Percentiles rank a stretch among this genome's conserved stretches.
Conservation (phyloP, 1,140 invertebrate species). For the Papilio glaucus region DNA sequence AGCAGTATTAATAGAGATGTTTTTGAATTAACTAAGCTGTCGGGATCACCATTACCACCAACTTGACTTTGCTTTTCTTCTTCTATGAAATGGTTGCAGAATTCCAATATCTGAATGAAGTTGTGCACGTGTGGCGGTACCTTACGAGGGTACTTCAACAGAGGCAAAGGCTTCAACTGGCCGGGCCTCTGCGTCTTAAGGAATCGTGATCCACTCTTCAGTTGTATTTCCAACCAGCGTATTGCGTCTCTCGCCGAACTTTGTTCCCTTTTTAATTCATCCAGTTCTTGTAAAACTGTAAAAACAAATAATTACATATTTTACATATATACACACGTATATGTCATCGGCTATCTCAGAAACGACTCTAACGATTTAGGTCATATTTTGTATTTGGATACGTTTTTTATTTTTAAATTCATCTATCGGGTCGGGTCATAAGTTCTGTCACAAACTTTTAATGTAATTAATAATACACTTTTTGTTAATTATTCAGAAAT, state of each 20-base stretch:
- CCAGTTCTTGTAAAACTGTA: conserved; percentile 93
- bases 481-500: too few relatives aligned
- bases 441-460: too few relatives aligned
- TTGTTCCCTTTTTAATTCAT: conserved; percentile 92
- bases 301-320: conserved; percentile 61
- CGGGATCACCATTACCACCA: conserved; percentile 69
- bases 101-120: conserved; percentile 80
- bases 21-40: conserved; percentile 61
- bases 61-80: conserved; percentile 67
- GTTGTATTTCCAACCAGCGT: conserved; percentile 94
- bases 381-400: too few relatives aligned
- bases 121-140: conserved; percentile 72
- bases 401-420: too few relatives aligned
- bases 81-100: conserved; percentile 77
- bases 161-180: conserved; percentile 88
- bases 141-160: conserved; percentile 89
- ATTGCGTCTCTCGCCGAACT: conserved; percentile 93
- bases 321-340: too few relatives aligned
- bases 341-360: too few relatives aligned
- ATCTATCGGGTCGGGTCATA: too few relatives aligned
- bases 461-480: too few relatives aligned
- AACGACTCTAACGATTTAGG: too few relatives aligned
- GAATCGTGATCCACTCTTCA: conserved; percentile 92
- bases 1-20: conserved; percentile 67
- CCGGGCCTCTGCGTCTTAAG: conserved; percentile 91